These are phyloP conservation scores for Drosophila mimica DNA, from an alignment of 2,888 invertebrate genomes.

Conservation along the genomic window DNA sequence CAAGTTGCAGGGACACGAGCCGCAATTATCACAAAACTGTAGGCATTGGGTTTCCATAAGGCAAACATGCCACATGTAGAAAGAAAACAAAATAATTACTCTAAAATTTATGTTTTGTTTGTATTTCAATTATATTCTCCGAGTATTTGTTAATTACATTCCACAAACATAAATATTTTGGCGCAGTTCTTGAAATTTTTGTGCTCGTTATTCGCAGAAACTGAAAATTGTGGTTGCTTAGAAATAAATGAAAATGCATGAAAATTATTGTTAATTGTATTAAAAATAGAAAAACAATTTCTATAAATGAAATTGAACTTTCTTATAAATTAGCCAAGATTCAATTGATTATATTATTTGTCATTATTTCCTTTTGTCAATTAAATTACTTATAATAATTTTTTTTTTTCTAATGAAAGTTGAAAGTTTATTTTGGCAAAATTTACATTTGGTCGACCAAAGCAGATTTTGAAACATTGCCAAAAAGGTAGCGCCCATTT, in stretches of 20 bases:
- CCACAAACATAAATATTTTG: background rate
- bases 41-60: constrained; percentile 1
- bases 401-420: constrained; percentile 10
- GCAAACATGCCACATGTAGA: background rate
- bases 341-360: background rate
- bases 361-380: background rate
- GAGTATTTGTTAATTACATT: background rate
- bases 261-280: background rate
- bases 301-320: background rate
- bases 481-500: constrained; percentile 42
- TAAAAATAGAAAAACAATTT: background rate
- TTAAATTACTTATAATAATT: constrained; percentile 1
- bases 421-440: constrained; percentile 28
- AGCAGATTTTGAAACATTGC: constrained; percentile 53
- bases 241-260: background rate
- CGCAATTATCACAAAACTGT: constrained; percentile 17
- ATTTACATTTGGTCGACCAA: constrained; percentile 26
- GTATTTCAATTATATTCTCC: background rate
- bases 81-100: background rate
- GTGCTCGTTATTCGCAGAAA: background rate
- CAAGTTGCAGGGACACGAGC: constrained; percentile 34
- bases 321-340: background rate
- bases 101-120: background rate
- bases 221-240: background rate
- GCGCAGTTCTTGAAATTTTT: background rate